Evolutionary conservation across 1,140 invertebrate genomes (phyloP), one percentile per base, ranked within the genome.

Genomic region (Monomorium pharaonis): DNA sequence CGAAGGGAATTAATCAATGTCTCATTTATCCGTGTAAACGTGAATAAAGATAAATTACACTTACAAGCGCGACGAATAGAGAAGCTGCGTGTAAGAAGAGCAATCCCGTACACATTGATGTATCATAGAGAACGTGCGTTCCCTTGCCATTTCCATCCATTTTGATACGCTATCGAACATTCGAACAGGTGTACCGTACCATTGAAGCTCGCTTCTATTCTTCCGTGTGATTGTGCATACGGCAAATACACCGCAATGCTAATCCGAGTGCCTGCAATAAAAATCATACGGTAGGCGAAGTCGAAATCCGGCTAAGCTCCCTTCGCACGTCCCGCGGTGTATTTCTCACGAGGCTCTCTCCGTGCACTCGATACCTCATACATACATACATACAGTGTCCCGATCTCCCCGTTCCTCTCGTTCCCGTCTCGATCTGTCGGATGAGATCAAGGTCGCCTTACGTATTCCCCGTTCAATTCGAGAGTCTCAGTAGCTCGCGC

Each of bases 381-480:
- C 81, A 84, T 84, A 63, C 58, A 77, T 84, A 76, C 72, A 77
- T 84, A 77, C 75, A 42, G 58, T 44, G 42, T n/a, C 33, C 58
- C 54, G 18, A 76, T 76, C 33, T 42, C 16, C 44, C 69, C 54
- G 12, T 24, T 72, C 42, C 30, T 30, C 30, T 84, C 44, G 58
- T 84, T 33, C 58, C 30, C 54, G 37, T 72, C 72, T 63, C 42
- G 56, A 60, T 84, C 81, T 84, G 70, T 85, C 75, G 62, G 74
- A 65, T 51, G 84, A 65, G 75, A 85, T 84, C 81, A 85, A 80
- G 74, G 62, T 77, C 84, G 62, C 7, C 62, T 24, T 67, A 69
- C 37, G 62, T 67, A 76, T 47, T 85, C 58, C 80, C 33, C 65
- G 84, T 81, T 86, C 84, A 86, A 83, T 86, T 83, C 65, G 74